A percentile compares a stretch with the other conserved stretches of the same genome.
These are phyloP conservation scores for Autographa pulchrina DNA, from an alignment of 2,888 invertebrate genomes.

Conservation along the genomic window DNA sequence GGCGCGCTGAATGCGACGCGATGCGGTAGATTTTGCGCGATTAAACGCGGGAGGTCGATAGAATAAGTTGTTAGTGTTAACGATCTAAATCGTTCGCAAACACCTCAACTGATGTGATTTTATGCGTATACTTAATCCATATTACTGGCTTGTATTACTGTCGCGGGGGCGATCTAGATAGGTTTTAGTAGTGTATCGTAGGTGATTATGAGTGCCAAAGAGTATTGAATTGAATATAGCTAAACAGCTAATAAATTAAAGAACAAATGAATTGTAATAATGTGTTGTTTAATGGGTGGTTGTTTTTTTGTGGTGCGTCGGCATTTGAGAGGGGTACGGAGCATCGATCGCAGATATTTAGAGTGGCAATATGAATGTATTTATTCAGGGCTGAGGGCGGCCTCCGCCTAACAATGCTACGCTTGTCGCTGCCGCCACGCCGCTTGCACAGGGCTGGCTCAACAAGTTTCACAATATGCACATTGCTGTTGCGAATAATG, in stretches of 20 bases:
- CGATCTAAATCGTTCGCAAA: conserved; percentile 76
- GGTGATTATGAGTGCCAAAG: conserved; percentile 15
- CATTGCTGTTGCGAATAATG: conserved; percentile 26
- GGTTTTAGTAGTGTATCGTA: conserved; percentile 19
- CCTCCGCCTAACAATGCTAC: conserved; percentile 87
- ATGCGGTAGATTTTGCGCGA: conserved; percentile 85
- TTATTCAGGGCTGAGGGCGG: conserved; percentile 88
- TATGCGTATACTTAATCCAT: conserved; percentile 47
- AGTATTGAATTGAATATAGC: conserved; percentile 13
- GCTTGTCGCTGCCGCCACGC: conserved; percentile 84
- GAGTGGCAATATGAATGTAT: conserved; percentile 90
- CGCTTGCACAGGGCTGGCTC: conserved; percentile 75
- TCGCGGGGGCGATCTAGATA: conserved; percentile 19
- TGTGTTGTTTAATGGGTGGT: conserved; percentile 63
- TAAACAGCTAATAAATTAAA: conserved; percentile 37
- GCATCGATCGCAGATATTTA: conserved; percentile 84
- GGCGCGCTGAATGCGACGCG: conserved; percentile 79
- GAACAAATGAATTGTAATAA: conserved; percentile 56
- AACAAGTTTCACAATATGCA: conserved; percentile 42
- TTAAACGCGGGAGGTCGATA: conserved; percentile 83
- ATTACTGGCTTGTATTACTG: conserved; percentile 25
- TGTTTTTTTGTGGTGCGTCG: conserved; percentile 67
- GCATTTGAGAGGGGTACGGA: conserved; percentile 68
- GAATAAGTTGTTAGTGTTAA: conserved; percentile 88
- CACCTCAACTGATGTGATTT: conserved; percentile 67